Percentiles rank a stretch among this genome's conserved stretches.
Evolutionary conservation across 1,140 invertebrate species (phyloP).

Genomic region (Hestina assimilis): DNA sequence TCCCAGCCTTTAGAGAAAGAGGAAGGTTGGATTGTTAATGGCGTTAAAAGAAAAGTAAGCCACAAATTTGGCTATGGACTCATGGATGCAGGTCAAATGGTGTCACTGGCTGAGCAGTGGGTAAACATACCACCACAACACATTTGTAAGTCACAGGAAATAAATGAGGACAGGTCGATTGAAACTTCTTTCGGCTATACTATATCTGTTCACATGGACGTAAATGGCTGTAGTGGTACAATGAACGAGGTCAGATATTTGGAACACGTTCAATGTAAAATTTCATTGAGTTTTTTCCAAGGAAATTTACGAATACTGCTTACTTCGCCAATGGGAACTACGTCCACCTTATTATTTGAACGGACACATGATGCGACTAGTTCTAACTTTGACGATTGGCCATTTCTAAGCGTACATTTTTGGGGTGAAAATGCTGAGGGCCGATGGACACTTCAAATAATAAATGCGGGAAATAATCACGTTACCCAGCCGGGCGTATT

Average conservation of each 20-base stretch:
- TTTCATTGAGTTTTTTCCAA: conserved; percentile 92
- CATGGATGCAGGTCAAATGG: conserved; percentile 96
- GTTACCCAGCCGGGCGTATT: conserved; percentile 90
- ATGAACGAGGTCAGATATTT: conserved; percentile 93
- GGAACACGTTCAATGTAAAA: conserved; percentile 96
- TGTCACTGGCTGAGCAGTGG: conserved; percentile 94
- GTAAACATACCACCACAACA: conserved; percentile 95
- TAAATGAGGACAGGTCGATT: conserved; percentile 89
- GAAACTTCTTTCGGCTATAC: conserved; percentile 85
- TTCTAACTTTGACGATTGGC: conserved; percentile 97
- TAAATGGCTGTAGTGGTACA: conserved; percentile 89
- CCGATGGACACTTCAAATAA: conserved; percentile 94
- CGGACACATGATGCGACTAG: conserved; percentile 91
- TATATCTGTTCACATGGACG: conserved; percentile 88
- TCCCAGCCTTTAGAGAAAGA: conserved; percentile 89
- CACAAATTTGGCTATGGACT: conserved; percentile 98
- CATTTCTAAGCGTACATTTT: conserved; percentile 96
- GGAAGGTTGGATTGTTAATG: conserved; percentile 93
- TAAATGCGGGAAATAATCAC: conserved; percentile 90
- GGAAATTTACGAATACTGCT: conserved; percentile 91
- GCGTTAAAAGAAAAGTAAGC: conserved; percentile 93
- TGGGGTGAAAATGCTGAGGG: conserved; percentile 97
- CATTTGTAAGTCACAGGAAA: conserved; percentile 94
- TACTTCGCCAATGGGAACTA: conserved; percentile 93
- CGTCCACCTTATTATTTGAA: conserved; percentile 91